phyloP scores from a whole-genome alignment of 1,140 invertebrate species.

The Andricus grossulariae region DNA sequence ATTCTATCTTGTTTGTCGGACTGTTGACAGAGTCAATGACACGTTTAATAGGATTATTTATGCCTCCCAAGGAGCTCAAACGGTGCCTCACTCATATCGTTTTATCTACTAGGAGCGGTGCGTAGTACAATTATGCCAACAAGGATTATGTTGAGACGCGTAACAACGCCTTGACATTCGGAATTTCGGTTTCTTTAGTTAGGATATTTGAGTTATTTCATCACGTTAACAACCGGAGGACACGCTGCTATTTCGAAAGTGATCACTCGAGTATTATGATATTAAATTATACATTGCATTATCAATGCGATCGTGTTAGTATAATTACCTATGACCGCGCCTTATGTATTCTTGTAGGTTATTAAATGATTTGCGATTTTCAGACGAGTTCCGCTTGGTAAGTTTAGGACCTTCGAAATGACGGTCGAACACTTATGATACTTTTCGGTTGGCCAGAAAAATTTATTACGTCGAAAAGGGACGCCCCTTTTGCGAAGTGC shows the following conservation, averaged over 20 bases:
- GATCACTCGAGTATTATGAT: slow-evolving; percentile 37
- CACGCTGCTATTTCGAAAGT: neutral
- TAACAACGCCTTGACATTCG: slow-evolving; percentile 58
- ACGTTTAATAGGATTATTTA: slow-evolving; percentile 74
- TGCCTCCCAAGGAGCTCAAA: slow-evolving; percentile 66
- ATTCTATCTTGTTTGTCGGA: slow-evolving; percentile 54
- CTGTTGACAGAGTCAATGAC: slow-evolving; percentile 68
- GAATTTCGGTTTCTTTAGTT: slow-evolving; percentile 45
- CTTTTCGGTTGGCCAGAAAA: too few species aligned
- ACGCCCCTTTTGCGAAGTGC: slow-evolving; percentile 35
- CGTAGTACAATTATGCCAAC: slow-evolving; percentile 62
- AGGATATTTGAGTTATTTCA: too few species aligned
- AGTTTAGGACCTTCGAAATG: slow-evolving; percentile 47
- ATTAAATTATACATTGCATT: too few species aligned
- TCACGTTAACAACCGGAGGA: too few species aligned
- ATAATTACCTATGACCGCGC: slow-evolving; percentile 39
- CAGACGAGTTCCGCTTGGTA: slow-evolving; percentile 45
- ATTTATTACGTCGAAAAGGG: slow-evolving; percentile 32
- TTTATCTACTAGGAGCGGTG: slow-evolving; percentile 58
- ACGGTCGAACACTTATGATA: slow-evolving; percentile 26
- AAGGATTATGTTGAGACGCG: slow-evolving; percentile 43
- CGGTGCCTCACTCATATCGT: slow-evolving; percentile 56
- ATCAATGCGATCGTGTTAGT: too few species aligned
- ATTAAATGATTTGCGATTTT: slow-evolving; percentile 52
- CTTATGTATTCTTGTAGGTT: slow-evolving; percentile 5